These are phyloP conservation scores for Aeoliscus strigatus DNA, from an alignment of 2,797 vertebrate species.

Conservation along the genomic window DNA sequence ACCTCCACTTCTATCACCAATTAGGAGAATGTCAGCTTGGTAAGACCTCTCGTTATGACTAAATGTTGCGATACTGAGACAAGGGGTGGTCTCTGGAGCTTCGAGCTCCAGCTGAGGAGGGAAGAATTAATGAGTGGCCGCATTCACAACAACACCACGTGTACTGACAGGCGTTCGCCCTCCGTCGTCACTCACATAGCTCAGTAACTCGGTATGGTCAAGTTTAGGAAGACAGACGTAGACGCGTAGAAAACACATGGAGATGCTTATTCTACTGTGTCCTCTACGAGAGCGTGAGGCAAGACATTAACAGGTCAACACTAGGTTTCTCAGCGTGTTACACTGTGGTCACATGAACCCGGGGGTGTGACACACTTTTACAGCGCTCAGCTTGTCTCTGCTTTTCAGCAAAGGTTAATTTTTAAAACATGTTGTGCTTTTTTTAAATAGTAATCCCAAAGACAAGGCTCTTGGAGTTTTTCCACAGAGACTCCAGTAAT, in stretches of 20 bases:
- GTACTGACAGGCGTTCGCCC: conserved; percentile 4
- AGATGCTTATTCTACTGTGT: too few relatives aligned
- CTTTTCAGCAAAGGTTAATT: conserved; percentile 18
- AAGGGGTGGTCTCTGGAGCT: conserved; percentile 43
- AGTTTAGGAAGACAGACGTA: too few relatives aligned
- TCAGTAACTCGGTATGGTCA: too few relatives aligned
- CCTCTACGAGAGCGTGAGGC: too few relatives aligned
- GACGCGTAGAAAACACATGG: too few relatives aligned
- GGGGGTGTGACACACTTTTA: conserved; percentile 28
- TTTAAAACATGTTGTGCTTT: conserved; percentile 1
- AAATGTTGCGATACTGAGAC: conserved; percentile 54
- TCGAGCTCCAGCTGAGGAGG: conserved; percentile 27
- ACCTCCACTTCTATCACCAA: conserved; percentile 60
- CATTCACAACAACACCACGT: conserved; percentile 15
- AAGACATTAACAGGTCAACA: too few relatives aligned
- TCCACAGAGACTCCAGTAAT: neutral
- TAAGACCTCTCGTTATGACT: conserved; percentile 54
- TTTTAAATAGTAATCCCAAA: neutral
- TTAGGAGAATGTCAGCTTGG: conserved; percentile 77
- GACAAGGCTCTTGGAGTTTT: neutral
- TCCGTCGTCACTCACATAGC: neutral
- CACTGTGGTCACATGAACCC: conserved; percentile 16
- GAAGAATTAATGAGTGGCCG: conserved; percentile 43
- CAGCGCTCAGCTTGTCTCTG: conserved; percentile 5
- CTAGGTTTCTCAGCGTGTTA: conserved; percentile 2